Evolutionary conservation across 1,140 invertebrate species (phyloP).

Genomic region (Sitobion miscanthi): DNA sequence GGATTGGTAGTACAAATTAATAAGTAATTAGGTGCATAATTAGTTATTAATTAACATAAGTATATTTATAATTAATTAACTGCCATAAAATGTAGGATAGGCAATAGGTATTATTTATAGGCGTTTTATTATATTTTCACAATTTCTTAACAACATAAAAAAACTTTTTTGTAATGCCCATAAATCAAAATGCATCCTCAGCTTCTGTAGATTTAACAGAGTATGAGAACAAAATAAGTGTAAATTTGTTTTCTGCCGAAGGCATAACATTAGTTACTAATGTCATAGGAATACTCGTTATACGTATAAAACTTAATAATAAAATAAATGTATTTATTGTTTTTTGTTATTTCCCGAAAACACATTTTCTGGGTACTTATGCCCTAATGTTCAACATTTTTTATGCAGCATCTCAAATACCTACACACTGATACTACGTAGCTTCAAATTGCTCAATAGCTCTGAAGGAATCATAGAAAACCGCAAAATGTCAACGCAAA

Average conservation of each 20-base stretch:
- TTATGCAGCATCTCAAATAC: not conserved
- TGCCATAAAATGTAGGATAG: not conserved
- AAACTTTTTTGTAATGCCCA: not conserved
- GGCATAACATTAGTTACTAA: no score
- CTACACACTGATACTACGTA: not conserved
- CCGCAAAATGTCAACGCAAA: not conserved
- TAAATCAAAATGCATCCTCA: not conserved
- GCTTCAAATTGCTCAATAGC: not conserved
- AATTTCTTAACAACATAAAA: not conserved
- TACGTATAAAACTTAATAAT: no score
- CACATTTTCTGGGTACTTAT: no score
- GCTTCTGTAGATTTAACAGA: not conserved
- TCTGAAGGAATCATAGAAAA: not conserved
- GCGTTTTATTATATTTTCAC: not conserved
- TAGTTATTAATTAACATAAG: not conserved
- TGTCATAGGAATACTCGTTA: no score
- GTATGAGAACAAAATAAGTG: not conserved
- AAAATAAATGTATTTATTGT: no score
- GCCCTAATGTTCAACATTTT: no score
- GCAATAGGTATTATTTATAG: not conserved
- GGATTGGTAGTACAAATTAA: not conserved
- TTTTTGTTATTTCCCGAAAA: no score
- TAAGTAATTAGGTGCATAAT: not conserved
- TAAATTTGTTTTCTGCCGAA: not conserved
- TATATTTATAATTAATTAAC: not conserved